phyloP scores from a whole-genome alignment of 2,113 vertebrate species.

The Silurus glanis region DNA sequence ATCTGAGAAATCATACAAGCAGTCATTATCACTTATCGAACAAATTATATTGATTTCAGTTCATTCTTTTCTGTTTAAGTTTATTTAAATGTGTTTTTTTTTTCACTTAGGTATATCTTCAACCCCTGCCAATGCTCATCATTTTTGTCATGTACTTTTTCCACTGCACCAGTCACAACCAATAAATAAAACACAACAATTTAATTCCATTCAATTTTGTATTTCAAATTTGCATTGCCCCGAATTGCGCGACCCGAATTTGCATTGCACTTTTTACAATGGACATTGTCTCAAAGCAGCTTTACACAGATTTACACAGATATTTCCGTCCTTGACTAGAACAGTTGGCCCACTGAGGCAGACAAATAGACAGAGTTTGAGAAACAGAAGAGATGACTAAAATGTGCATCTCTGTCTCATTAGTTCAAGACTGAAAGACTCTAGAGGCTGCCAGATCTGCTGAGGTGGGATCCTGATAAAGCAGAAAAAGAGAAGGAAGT shows the following conservation, averaged over 20 bases:
- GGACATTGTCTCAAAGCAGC: too few relatives aligned
- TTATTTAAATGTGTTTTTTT: not conserved
- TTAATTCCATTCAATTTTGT: too few relatives aligned
- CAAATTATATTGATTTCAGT: not conserved
- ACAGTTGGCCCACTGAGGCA: conserved; percentile 1
- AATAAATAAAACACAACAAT: not conserved
- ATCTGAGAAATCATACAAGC: not conserved
- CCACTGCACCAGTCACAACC: not conserved
- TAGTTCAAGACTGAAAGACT: conserved; percentile 11
- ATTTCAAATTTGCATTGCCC: too few relatives aligned
- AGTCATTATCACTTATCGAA: not conserved
- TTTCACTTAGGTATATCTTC: not conserved
- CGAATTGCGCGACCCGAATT: too few relatives aligned
- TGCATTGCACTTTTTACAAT: too few relatives aligned
- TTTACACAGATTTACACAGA: too few relatives aligned
- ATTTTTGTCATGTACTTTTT: not conserved
- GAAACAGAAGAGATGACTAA: conserved; percentile 21
- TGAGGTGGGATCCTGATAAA: conserved; percentile 31
- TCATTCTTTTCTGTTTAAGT: not conserved
- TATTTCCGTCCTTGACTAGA: not conserved
- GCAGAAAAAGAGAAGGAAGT: conserved; percentile 1
- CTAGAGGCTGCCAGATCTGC: conserved; percentile 31
- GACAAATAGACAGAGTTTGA: not conserved
- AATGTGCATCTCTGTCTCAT: conserved; percentile 24
- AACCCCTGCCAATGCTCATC: not conserved